phyloP scores from a whole-genome alignment of 2,797 vertebrate genomes.

The Vireo griseus region DNA sequence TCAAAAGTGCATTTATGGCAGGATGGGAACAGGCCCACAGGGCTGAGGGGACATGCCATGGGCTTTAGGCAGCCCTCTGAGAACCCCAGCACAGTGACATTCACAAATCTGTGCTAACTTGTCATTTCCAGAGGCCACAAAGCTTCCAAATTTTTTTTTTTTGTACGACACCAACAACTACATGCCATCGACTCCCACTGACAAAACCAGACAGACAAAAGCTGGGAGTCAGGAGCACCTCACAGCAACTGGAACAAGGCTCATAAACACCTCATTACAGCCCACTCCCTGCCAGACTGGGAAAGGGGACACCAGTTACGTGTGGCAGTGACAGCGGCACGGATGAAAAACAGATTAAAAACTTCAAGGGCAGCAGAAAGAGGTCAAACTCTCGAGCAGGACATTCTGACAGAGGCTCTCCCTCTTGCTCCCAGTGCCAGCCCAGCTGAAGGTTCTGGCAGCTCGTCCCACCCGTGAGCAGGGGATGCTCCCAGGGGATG shows the following conservation, averaged over 20 bases:
- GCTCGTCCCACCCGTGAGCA: neutral
- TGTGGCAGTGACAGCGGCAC: fast-evolving
- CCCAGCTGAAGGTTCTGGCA: neutral
- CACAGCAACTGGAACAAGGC: neutral
- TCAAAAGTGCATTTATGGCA: neutral
- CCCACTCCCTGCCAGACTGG: neutral
- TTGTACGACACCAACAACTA: neutral
- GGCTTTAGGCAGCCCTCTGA: neutral
- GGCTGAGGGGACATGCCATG: neutral
- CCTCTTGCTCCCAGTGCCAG: neutral
- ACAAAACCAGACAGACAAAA: neutral
- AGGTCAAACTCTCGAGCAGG: neutral
- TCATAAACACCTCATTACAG: constrained; percentile 36
- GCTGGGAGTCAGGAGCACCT: neutral
- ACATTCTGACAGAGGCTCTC: neutral
- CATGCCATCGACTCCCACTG: neutral
- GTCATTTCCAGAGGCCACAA: neutral
- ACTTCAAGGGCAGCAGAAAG: neutral
- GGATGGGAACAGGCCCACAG: neutral
- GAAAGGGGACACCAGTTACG: neutral
- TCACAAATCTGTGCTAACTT: neutral
- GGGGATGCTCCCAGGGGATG: neutral
- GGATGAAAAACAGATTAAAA: neutral
- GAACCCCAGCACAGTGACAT: neutral
- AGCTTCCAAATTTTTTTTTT: neutral